phyloP scores from a whole-genome alignment of 2,888 invertebrate genomes.

The Danaus chrysippus region DNA sequence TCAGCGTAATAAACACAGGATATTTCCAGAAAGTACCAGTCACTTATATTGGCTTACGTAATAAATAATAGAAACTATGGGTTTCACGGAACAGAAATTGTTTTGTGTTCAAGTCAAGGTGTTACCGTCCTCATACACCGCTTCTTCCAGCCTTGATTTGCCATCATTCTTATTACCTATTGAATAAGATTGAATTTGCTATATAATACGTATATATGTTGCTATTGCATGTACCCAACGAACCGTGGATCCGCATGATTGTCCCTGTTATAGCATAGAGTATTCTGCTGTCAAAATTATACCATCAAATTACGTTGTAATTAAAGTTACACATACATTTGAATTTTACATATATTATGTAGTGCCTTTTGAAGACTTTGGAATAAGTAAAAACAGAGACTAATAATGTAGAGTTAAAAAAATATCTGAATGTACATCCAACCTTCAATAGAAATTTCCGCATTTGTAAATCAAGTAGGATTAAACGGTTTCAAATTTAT shows the following conservation, averaged over 20 bases:
- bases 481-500: too few species aligned
- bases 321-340: background rate
- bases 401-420: too few species aligned
- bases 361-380: too few species aligned
- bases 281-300: slow-evolving; percentile 13
- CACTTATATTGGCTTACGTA: background rate
- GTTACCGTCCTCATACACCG: slow-evolving; percentile 9
- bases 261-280: slow-evolving; percentile 28
- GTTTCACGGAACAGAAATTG: slow-evolving; percentile 13
- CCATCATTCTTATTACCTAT: slow-evolving; percentile 3
- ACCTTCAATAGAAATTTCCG: too few species aligned
- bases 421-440: too few species aligned
- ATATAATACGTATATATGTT: background rate
- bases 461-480: too few species aligned
- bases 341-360: too few species aligned
- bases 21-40: background rate
- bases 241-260: slow-evolving; percentile 43
- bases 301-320: slow-evolving; percentile 12
- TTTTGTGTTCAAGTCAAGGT: slow-evolving; percentile 14
- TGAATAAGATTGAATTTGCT: slow-evolving; percentile 10
- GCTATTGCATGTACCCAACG: slow-evolving; percentile 35
- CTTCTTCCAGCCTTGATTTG: background rate
- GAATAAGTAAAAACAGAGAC: too few species aligned
- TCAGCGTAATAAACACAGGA: too few species aligned
- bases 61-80: slow-evolving; percentile 9